A percentile compares a stretch with the other conserved stretches of the same genome.
phyloP scores from a whole-genome alignment of 2,888 invertebrate species.

The Suillia variegata region DNA sequence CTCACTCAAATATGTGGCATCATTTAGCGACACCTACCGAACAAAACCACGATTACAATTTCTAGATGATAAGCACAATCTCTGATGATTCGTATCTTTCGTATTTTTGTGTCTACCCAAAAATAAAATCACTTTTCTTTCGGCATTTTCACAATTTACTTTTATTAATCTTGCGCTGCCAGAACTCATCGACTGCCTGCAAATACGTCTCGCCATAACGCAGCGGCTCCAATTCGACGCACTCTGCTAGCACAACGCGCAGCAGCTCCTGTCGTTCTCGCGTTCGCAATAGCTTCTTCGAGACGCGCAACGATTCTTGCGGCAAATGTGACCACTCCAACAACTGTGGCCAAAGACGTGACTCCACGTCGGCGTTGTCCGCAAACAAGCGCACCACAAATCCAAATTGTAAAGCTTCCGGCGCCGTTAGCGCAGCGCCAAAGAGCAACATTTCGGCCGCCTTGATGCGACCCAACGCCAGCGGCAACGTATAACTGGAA shows the following conservation, averaged over 20 bases:
- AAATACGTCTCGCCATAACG: constrained; percentile 70
- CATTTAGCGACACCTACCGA: no score
- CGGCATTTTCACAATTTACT: constrained; percentile 30
- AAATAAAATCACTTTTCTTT: no score
- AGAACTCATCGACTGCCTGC: constrained; percentile 56
- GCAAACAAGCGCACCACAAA: constrained; percentile 80
- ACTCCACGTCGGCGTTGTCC: constrained; percentile 65
- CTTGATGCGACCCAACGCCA: constrained; percentile 80
- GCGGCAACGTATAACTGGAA: constrained; percentile 83
- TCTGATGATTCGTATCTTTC: no score
- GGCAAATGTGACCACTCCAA: constrained; percentile 65
- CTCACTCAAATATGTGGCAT: no score
- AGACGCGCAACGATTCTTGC: constrained; percentile 65
- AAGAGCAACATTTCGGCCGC: constrained; percentile 69
- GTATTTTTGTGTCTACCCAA: no score
- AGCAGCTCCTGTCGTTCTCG: constrained; percentile 67
- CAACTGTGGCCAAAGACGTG: constrained; percentile 67
- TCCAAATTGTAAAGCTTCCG: constrained; percentile 77
- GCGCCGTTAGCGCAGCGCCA: constrained; percentile 77
- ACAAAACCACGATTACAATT: no score
- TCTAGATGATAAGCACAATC: no score
- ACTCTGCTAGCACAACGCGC: constrained; percentile 71
- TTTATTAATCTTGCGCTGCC: constrained; percentile 27
- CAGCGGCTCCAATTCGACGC: constrained; percentile 67
- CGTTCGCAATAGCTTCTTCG: constrained; percentile 73